Evolutionary conservation across 1,140 invertebrate genomes (phyloP), one percentile per base, ranked within the genome.

Genomic region (Magallana gigas): DNA sequence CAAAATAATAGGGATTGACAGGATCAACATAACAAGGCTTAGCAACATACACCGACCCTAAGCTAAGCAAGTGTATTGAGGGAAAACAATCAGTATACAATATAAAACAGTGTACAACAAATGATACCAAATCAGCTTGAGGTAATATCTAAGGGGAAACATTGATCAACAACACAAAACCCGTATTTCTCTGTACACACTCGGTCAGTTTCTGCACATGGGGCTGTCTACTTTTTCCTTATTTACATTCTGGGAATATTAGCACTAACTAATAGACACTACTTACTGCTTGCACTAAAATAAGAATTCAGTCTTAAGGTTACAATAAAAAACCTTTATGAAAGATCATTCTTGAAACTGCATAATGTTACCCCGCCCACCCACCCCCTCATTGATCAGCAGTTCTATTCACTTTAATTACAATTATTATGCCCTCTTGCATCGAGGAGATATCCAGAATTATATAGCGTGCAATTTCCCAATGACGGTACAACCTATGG

Each of bases 211-310:
- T 76, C 68, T 76, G 23, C 23, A 29, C 23, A 29, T 48, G 36
- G 68, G 11, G 68, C 6, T 76, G 68, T 23, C 23, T 29, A 76
- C 23, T 12, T 12, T 9, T 18, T 29, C 8, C n/a, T 12, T 3
- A 16, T 68, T 23, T 7, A 7, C n/a, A 68, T 76, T 29, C 23
- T 76, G 8, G 23, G 14, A 29, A 9, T 29, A 76, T 76, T 76
- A 76, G 68, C 68, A 76, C 68, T 76, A 76, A 76, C 68, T 29
- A 76, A 29, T 76, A 76, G 68, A 76, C 68, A 76, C 68, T 76
- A 76, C 23, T 12, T 36, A 11, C 68, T 76, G 68, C 68, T 76
- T 76, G 23, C 23, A 76, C 68, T 76, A 76, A 64, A 64, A 64
- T 8, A 0, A 29, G 8, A 76, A 36, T 8, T 76, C 36, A 71